Base-by-base conservation (phyloP, 2,888 invertebrate genomes). In the Stomorhina lunata region DNA sequence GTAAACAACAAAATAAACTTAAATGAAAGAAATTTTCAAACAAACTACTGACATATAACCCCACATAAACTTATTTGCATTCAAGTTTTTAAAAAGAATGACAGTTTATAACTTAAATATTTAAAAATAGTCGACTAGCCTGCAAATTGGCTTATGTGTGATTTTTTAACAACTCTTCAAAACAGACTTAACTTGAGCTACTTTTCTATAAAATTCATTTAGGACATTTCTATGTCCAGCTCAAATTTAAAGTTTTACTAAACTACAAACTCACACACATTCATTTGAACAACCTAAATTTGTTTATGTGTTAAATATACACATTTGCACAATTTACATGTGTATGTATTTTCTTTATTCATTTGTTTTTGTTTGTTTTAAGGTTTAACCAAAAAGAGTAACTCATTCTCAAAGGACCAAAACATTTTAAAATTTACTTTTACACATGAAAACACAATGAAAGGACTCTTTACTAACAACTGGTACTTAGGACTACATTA, bases 361-460 rank as follows among this genome's bases (percentile, higher is more conserved):
- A 57, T 29, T 76, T 53, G 20, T 37, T 61, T n/a, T 34, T 53
- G n/a, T 63, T 53, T 68, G 59, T 66, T 66, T 22, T 59, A 20
- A 20, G 25, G 57, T 59, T 61, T 43, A 63, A 43, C 59, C n/a
- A 77, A 61, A 68, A 32, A n/a, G n/a, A n/a, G n/a, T n/a, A n/a
- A n/a, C n/a, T n/a, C n/a, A 22, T 15, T 61, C 77, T 61, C 77
- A 68, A 61, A 69, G 68, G 68, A 77, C 40, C 50, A 22, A 32
- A 61, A 43, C 59, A 59, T 68, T 76, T 68, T 40, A 22, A 76
- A 59, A 68, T 68, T 48, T 50, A 48, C 59, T 48, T 15, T 22
- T 5, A 48, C 5, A 34, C 27, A 40, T 15, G 55, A 4, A 4
- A n/a, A 20, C 20, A 45, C 12, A 34, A 48, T n/a, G 45, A 57